phyloP scores from a whole-genome alignment of 2,888 invertebrate species.

The Abscondita cerata region DNA sequence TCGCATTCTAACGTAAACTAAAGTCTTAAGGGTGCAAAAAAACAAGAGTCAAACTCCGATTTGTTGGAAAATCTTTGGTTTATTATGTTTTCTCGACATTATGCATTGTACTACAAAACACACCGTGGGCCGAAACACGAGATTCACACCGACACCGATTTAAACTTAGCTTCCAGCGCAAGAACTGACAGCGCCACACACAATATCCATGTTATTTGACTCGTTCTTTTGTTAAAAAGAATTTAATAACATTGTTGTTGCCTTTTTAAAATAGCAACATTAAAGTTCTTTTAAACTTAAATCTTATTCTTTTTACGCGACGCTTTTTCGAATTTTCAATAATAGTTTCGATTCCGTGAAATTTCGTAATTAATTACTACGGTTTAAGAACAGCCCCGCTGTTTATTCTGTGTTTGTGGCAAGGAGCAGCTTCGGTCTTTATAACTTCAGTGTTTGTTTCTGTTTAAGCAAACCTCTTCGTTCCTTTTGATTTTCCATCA shows the following conservation, averaged over 20 bases:
- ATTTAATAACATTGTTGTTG: constrained; percentile 11
- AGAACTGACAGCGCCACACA: constrained; percentile 35
- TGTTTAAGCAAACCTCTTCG: constrained; percentile 57
- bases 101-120: constrained; percentile 33
- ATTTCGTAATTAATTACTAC: constrained; percentile 56
- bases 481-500: constrained; percentile 59
- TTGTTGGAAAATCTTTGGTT: constrained; percentile 30
- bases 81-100: constrained; percentile 31
- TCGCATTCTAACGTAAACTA: constrained; percentile 5
- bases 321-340: constrained; percentile 48
- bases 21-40: constrained; percentile 4
- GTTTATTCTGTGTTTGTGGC: constrained; percentile 53
- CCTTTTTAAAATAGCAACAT: constrained; percentile 14
- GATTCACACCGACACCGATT: constrained; percentile 32
- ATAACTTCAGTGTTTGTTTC: constrained; percentile 58
- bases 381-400: constrained; percentile 48
- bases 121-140: constrained; percentile 32
- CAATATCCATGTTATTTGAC: constrained; percentile 32
- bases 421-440: constrained; percentile 51
- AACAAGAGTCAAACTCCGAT: constrained; percentile 11
- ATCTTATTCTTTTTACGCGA: constrained; percentile 27
- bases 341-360: constrained; percentile 53
- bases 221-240: constrained; percentile 28
- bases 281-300: constrained; percentile 11
- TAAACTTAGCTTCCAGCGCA: constrained; percentile 29